These are phyloP conservation scores for Keiferia lycopersicella DNA, from an alignment of 2,888 invertebrate species.

Conservation along the genomic window DNA sequence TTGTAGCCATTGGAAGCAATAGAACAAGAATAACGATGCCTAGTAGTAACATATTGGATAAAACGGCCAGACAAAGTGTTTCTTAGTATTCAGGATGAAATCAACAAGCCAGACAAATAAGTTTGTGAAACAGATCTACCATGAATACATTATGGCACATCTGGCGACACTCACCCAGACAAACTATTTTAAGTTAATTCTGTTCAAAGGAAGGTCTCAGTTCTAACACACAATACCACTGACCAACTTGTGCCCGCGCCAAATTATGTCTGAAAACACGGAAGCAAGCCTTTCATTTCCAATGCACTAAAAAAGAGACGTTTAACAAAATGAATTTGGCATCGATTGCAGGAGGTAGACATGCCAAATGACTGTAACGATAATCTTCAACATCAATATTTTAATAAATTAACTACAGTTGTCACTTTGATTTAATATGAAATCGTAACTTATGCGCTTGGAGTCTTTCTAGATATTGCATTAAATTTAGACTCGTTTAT, in stretches of 20 bases:
- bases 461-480: constrained; percentile 3
- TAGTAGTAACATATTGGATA: neutral
- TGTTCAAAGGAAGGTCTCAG: constrained; percentile 16
- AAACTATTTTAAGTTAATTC: constrained; percentile 18
- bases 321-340: constrained; percentile 24
- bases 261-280: constrained; percentile 19
- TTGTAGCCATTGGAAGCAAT: neutral
- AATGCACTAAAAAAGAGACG: constrained; percentile 20
- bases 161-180: constrained; percentile 12
- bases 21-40: neutral
- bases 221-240: constrained; percentile 20
- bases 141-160: constrained; percentile 18
- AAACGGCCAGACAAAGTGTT: constrained; percentile 5
- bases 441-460: neutral
- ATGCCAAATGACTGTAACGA: constrained; percentile 16
- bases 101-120: constrained; percentile 10
- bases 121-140: constrained; percentile 4
- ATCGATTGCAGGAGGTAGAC: constrained; percentile 15
- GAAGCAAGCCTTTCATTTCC: constrained; percentile 23
- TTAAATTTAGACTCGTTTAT: constrained; percentile 50
- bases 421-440: constrained; percentile 10
- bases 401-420: constrained; percentile 15
- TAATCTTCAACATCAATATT: constrained; percentile 2
- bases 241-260: constrained; percentile 20
- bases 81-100: constrained; percentile 4